Evolutionary conservation across 2,888 invertebrate species (phyloP), one percentile per base, ranked within the genome.

Genomic region (Rotaria socialis): DNA sequence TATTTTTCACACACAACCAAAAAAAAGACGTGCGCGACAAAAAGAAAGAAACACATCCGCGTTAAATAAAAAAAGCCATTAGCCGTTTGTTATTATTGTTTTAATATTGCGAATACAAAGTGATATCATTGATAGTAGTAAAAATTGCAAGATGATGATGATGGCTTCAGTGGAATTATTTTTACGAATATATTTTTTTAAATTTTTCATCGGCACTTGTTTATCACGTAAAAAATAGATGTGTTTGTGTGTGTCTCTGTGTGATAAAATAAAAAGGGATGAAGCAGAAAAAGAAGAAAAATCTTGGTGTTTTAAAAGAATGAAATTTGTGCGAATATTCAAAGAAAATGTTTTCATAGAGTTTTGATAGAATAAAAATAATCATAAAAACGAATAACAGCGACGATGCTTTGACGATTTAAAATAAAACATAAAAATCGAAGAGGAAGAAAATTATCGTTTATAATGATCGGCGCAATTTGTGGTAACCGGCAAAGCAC

Each of bases 131-230:
- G 67, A 19, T 67, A 35, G 14, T 35, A 35, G 6, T 27, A 22
- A 24, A 56, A 56, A 24, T 56, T 56, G 35, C 35, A 35, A 2
- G 35, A 35, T 24, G 19, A 67, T 27, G 35, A 67, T 67, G 67
- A 67, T 67, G 67, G 67, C 67, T 67, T 67, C 67, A 67, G 35
- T 67, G 35, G 67, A 67, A 67, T 67, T 67, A 67, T 67, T 67
- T 35, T 27, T 3, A 67, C 67, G 67, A 67, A 67, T 19, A 35
- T 35, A 16, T 67, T 67, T 0, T 35, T 67, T 67, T 41, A 35
- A 16, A 24, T 67, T 19, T 67, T 67, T 19, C 11, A 35, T 67
- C 67, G 67, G 67, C 67, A 67, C 80, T 80, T 80, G 80, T 47
- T 80, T 24, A 41, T 24, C 11, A 47, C 24, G 47, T 43, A 47